phyloP scores from a whole-genome alignment of 64 coral and sea anemone genomes.

The Hydrozoanthus tunicans region DNA sequence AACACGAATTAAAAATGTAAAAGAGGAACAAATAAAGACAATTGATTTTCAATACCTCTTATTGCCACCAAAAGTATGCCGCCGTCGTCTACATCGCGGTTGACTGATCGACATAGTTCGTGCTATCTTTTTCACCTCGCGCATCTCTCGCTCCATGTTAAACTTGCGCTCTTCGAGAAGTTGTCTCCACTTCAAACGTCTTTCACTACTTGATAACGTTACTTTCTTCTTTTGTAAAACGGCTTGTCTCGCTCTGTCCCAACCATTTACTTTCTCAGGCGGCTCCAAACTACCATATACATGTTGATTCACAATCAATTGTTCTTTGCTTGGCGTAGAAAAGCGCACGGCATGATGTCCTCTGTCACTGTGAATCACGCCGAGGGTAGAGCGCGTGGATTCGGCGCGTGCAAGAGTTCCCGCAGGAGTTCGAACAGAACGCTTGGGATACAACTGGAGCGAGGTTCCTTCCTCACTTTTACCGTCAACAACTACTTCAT shows the following conservation, averaged over 20 bases:
- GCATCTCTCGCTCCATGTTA: slow-evolving; percentile 30
- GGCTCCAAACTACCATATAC: background rate
- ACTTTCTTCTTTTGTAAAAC: slow-evolving; percentile 4
- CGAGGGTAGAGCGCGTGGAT: slow-evolving; percentile 34
- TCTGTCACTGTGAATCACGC: slow-evolving; percentile 42
- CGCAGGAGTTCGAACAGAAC: background rate
- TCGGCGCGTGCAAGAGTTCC: background rate
- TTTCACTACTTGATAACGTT: too few species aligned
- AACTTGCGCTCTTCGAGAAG: slow-evolving; percentile 19
- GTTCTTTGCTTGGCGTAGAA: slow-evolving; percentile 3
- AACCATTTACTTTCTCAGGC: background rate
- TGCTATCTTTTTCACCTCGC: slow-evolving; percentile 8
- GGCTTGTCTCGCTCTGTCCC: background rate
- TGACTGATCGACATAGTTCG: slow-evolving; percentile 4
- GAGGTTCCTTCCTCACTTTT: slow-evolving; percentile 13
- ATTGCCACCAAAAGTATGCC: slow-evolving; percentile 6
- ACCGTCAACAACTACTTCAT: slow-evolving; percentile 2
- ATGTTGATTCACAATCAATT: slow-evolving; percentile 9
- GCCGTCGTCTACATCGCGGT: background rate
- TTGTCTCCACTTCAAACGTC: slow-evolving; percentile 10
- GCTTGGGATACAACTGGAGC: background rate
- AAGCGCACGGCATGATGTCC: slow-evolving; percentile 25
- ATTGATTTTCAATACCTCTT: slow-evolving; percentile 2
- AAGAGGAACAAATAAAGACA: too few species aligned
- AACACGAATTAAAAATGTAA: too few species aligned